Evolutionary conservation across 2,113 vertebrate genomes (phyloP), one percentile per base, ranked within the genome.

Genomic region (Xiphias gladius): DNA sequence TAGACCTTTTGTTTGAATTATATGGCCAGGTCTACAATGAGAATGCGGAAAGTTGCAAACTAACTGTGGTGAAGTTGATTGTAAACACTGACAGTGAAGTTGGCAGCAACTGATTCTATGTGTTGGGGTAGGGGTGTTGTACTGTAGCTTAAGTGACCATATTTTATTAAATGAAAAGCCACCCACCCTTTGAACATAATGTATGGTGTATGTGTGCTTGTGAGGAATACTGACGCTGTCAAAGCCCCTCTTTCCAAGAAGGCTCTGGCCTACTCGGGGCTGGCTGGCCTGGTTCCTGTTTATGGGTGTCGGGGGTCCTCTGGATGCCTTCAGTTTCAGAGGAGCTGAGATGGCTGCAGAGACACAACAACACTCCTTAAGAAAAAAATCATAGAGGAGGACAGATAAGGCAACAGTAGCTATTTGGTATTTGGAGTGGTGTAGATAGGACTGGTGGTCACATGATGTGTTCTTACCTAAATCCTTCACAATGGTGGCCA

Each of bases 251-350:
- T 98, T 98, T 86, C 96, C 95, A 91, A 97, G 95, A 41, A 98
- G 94, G 86, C 95, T 94, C 4, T 95, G 95, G 68, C 96, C 90
- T 11, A 94, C 95, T 19, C 97, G 93, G n/a, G 96, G 97, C 87
- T 96, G 96, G 85, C 94, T 97, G 90, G 95, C 94, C 92, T 97
- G 97, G 90, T 97, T 98, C 79, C 97, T 95, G 90, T 98, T 98
- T 93, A 98, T 98, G 6, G 97, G 97, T 0, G 97, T 97, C 2
- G 97, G 97, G 58, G 96, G 96, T 70, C 97, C 96, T 70, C 97
- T 94, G 52, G 96, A 96, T 5, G 97, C 96, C 94, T 97, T 97
- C 80, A 97, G 95, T 92, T 97, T 98, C 80, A 97, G 90, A 62
- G 97, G 97, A 76, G 97, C 97, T 52, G 97, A 96, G 22, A 97